Evolutionary conservation across 2,113 vertebrate genomes (phyloP).

Genomic region (Anarrhichthys ocellatus): DNA sequence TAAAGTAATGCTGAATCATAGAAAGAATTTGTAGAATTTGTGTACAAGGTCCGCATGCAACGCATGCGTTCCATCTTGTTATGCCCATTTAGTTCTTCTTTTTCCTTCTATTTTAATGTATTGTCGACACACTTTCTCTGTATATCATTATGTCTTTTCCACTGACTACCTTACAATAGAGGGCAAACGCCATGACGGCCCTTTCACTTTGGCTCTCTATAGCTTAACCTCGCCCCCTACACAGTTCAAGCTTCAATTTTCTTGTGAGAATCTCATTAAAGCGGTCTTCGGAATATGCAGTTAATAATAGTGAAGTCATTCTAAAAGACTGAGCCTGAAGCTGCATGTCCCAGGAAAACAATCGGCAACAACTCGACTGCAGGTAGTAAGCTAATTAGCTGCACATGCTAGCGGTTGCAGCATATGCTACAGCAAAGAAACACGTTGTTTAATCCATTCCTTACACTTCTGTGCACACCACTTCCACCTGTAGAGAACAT

Average conservation of each 20-base stretch:
- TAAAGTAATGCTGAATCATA: background rate
- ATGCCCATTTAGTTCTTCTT: background rate
- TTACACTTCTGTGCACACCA: background rate
- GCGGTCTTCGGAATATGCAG: too few relatives aligned
- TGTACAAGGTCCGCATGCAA: slow-evolving; percentile 18
- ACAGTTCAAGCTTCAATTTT: background rate
- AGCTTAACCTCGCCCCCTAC: background rate
- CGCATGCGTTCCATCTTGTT: slow-evolving; percentile 22
- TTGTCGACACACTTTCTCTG: background rate
- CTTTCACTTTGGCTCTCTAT: background rate
- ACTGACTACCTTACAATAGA: background rate
- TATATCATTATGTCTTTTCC: background rate
- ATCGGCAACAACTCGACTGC: background rate
- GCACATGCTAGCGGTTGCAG: background rate
- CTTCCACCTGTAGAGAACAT: background rate
- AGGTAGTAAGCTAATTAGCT: background rate
- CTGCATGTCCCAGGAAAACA: background rate
- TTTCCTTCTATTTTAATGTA: background rate
- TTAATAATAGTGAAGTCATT: too few relatives aligned
- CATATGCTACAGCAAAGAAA: background rate
- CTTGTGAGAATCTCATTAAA: background rate
- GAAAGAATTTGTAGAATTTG: background rate
- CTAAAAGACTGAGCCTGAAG: background rate
- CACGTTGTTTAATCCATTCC: background rate
- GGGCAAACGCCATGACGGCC: background rate